Evolutionary conservation across 2,797 vertebrate species (phyloP), one percentile per base, ranked within the genome.

Genomic region (Prionace glauca): DNA sequence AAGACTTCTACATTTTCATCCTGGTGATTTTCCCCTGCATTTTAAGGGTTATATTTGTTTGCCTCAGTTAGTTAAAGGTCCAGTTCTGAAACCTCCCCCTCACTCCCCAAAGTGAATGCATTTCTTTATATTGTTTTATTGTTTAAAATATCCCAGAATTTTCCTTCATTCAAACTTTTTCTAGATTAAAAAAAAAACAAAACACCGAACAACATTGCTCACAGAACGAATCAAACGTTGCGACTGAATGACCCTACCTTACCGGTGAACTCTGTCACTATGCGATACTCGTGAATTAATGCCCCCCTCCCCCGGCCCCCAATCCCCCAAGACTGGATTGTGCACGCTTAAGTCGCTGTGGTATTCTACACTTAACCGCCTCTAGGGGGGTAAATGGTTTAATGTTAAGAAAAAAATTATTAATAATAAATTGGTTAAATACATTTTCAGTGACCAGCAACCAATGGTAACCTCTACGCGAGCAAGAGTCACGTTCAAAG

Each of bases 381-480:
- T 92, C 90, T 69, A 3, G 24, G 90, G 62, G 90, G 62, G n/a
- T 67, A 69, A 92, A 69, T 92, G 65, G 9, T 67, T 92, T 67
- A 69, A 67, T 20, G 36, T 69, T 92, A 36, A 65, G 36, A 41
- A 69, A 92, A 92, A 91, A 92, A 92, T 20, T 24, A 92, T 24
- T 90, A 92, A 69, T 91, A 91, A 69, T 69, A 92, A 92, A 65
- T 69, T 67, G n/a, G 90, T 92, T 92, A 92, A 92, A 92, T 69
- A 92, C 90, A 92, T 92, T 92, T 67, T 92, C 90, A 92, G 90
- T 26, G 90, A 92, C 90, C 90, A 92, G 90, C 90, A 92, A 65
- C 90, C 90, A 92, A 92, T 92, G 90, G 90, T 92, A 92, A 92
- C 90, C 90, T 92, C 22, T 24, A 92, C 20, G 90, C n/a, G 20